Evolutionary conservation across 2,888 invertebrate species (phyloP).

Genomic region (Spicauda simplicius): DNA sequence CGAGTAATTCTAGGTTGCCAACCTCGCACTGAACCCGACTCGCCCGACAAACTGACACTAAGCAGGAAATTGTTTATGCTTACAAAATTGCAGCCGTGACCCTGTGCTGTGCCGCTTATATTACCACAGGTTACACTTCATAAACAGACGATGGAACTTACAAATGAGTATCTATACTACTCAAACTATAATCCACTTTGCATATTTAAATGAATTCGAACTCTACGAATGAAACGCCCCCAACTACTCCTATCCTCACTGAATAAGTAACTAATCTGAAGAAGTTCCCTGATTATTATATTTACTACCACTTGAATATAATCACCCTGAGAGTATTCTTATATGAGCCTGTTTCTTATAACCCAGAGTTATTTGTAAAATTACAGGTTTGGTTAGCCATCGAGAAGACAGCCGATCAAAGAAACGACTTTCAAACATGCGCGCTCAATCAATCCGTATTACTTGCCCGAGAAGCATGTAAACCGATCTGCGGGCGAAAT

Average conservation of each 20-base stretch:
- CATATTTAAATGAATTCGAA: neutral
- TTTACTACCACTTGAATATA: conserved; percentile 30
- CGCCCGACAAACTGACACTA: conserved; percentile 21
- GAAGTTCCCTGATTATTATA: conserved; percentile 13
- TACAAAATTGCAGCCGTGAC: conserved; percentile 17
- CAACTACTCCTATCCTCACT: neutral
- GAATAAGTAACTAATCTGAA: conserved; percentile 1
- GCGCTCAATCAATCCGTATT: conserved; percentile 32
- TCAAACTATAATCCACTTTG: neutral
- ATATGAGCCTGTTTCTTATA: conserved; percentile 16
- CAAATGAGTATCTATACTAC: too few relatives aligned
- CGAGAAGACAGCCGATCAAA: conserved; percentile 30
- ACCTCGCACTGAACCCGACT: conserved; percentile 27
- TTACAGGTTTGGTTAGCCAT: conserved; percentile 24
- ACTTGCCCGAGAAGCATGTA: conserved; percentile 31
- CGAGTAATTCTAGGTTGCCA: conserved; percentile 32
- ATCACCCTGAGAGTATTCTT: conserved; percentile 20
- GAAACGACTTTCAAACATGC: conserved; percentile 32
- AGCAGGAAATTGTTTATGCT: conserved; percentile 25
- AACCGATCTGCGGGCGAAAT: conserved; percentile 27
- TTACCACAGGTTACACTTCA: neutral
- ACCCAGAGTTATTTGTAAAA: conserved; percentile 31
- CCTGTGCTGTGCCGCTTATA: neutral
- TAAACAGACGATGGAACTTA: neutral
- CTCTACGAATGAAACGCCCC: neutral